These are phyloP conservation scores for Heteronetta atricapilla DNA, from an alignment of 2,113 vertebrate species.

Conservation along the genomic window DNA sequence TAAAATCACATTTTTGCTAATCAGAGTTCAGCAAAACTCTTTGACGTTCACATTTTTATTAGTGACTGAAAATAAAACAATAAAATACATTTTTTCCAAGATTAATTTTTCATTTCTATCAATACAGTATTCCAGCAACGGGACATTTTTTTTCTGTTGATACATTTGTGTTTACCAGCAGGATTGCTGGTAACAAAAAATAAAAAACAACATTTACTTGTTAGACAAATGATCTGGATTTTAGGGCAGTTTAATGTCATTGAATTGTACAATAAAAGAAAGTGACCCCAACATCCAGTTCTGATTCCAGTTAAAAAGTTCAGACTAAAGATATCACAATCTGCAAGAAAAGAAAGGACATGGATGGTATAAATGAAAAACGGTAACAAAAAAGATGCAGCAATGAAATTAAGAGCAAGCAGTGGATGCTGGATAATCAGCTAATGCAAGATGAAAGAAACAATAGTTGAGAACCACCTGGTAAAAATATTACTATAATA, in stretches of 20 bases:
- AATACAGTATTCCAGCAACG: conserved; percentile 49
- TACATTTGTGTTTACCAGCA: conserved; percentile 44
- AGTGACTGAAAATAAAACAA: conserved; percentile 71
- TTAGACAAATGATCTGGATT: conserved; percentile 64
- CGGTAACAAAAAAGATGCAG: conserved; percentile 35
- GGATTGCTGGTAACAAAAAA: conserved; percentile 28
- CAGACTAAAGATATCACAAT: conserved; percentile 95
- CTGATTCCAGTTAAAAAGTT: conserved; percentile 89
- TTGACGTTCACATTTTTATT: conserved; percentile 78
- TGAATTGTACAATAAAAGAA: conserved; percentile 74
- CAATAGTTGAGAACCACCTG: background rate
- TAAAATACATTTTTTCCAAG: conserved; percentile 64
- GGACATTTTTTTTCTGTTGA: conserved; percentile 42
- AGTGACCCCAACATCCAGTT: conserved; percentile 90
- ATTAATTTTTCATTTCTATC: conserved; percentile 23
- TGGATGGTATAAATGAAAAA: conserved; percentile 73
- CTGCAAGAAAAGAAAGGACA: conserved; percentile 91
- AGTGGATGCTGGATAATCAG: conserved; percentile 25
- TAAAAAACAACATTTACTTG: background rate
- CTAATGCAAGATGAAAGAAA: background rate
- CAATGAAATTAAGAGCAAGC: conserved; percentile 54
- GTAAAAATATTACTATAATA: background rate
- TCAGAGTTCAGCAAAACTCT: conserved; percentile 68
- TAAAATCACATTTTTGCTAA: conserved; percentile 76
- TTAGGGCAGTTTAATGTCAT: conserved; percentile 74